Evolutionary conservation across 1,140 invertebrate genomes (phyloP).

Genomic region (Drosophila carrolli): DNA sequence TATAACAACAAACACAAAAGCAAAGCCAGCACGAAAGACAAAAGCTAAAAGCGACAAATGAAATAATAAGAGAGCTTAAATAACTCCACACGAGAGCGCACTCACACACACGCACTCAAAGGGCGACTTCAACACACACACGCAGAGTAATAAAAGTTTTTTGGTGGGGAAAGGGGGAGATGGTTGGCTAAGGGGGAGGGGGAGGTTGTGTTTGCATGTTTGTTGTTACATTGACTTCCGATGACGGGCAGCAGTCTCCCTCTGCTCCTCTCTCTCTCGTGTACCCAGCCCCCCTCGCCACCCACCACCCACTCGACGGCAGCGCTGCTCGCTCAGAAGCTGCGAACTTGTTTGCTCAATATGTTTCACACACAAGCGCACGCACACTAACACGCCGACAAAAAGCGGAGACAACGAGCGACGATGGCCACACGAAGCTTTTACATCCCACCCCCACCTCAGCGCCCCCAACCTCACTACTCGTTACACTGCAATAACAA

Average conservation of each 20-base stretch:
- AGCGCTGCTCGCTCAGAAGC: constrained; percentile 65
- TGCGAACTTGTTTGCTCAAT: constrained; percentile 83
- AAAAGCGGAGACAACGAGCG: constrained; percentile 34
- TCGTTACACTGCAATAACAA: constrained; percentile 8
- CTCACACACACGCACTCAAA: constrained; percentile 21
- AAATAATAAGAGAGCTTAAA: constrained; percentile 83
- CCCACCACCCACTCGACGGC: constrained; percentile 25
- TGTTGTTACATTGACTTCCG: constrained; percentile 83
- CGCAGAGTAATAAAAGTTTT: constrained; percentile 11
- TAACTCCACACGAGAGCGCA: constrained; percentile 75
- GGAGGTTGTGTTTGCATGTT: constrained; percentile 72
- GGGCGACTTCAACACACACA: constrained; percentile 20
- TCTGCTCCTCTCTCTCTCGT: constrained; percentile 5
- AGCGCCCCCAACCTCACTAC: background rate
- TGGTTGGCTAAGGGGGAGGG: constrained; percentile 1
- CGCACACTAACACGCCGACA: constrained; percentile 25
- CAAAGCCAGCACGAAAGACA: constrained; percentile 75
- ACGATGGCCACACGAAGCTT: constrained; percentile 67
- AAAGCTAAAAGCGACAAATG: constrained; percentile 83
- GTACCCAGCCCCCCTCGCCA: constrained; percentile 1
- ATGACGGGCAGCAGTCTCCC: constrained; percentile 68
- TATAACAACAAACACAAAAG: constrained; percentile 39
- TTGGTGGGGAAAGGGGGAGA: background rate
- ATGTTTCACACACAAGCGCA: constrained; percentile 72
- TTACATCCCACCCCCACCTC: constrained; percentile 34